Percentiles rank a stretch among this genome's conserved stretches.
Evolutionary conservation across 2,888 invertebrate species (phyloP).

Genomic region (Caenorhabditis sp.): DNA sequence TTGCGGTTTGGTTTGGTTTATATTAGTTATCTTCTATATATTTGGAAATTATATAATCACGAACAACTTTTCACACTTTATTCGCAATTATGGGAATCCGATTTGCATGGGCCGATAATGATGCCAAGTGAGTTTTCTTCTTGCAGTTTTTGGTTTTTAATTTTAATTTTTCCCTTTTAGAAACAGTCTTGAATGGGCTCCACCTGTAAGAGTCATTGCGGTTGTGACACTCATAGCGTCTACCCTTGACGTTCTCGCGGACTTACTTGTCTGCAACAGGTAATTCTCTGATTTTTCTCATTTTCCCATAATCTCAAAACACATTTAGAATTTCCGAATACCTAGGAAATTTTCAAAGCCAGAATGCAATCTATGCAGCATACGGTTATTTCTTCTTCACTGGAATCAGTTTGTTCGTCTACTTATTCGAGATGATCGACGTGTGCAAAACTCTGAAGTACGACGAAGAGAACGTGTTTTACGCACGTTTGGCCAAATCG

Average conservation of each 20-base stretch:
- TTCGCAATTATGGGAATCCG: constrained; percentile 65
- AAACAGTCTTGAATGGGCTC: constrained; percentile 82
- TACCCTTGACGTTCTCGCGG: constrained; percentile 82
- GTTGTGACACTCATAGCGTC: constrained; percentile 81
- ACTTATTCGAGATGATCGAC: constrained; percentile 81
- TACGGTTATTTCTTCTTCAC: constrained; percentile 83
- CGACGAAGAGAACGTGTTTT: constrained; percentile 82
- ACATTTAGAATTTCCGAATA: constrained; percentile 78
- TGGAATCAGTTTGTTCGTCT: constrained; percentile 79
- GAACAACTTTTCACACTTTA: not conserved
- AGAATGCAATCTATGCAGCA: constrained; percentile 72
- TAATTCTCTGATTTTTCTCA: constrained; percentile 8
- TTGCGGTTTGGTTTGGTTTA: not conserved
- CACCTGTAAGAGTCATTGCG: constrained; percentile 81
- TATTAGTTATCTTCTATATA: not conserved
- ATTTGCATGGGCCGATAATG: constrained; percentile 66
- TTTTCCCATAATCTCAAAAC: constrained; percentile 1
- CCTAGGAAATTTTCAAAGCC: constrained; percentile 78
- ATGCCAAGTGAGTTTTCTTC: constrained; percentile 65
- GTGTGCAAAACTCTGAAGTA: constrained; percentile 82
- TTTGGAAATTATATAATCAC: not conserved
- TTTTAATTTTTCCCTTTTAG: constrained; percentile 66
- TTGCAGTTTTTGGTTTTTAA: not conserved
- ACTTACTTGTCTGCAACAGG: constrained; percentile 81
- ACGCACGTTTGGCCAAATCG: constrained; percentile 82